Conservation (phyloP, 2,113 vertebrate genomes). For the Mesitornis unicolor region DNA sequence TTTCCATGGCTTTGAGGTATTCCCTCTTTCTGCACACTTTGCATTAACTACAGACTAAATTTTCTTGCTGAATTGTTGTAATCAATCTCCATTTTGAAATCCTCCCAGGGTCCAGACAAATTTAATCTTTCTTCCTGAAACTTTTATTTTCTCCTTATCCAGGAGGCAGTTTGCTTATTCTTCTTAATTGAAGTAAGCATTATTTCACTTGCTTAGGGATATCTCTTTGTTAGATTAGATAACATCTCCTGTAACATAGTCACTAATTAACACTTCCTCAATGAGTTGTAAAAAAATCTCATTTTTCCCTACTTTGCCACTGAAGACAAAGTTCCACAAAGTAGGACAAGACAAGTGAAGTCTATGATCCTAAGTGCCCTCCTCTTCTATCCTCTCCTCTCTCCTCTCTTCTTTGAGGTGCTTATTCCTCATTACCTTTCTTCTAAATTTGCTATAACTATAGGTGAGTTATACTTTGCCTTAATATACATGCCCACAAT, state of each 20-base stretch:
- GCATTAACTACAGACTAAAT: not conserved
- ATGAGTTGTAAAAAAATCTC: not conserved
- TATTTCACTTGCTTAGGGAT: not conserved
- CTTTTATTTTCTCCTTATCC: not conserved
- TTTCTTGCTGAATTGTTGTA: not conserved
- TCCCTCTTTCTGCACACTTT: not conserved
- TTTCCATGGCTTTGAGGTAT: not conserved
- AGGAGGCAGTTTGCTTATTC: not conserved
- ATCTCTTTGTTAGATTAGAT: not conserved
- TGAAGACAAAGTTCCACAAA: not conserved
- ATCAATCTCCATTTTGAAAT: not conserved
- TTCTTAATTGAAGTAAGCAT: conserved; percentile 13
- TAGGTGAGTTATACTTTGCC: not conserved
- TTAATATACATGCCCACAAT: not conserved
- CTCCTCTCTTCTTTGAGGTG: not conserved
- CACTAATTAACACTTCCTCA: not conserved
- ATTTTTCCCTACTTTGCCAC: not conserved
- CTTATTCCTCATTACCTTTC: not conserved
- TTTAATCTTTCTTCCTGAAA: not conserved
- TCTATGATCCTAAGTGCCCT: too few relatives aligned
- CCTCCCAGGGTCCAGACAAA: not conserved
- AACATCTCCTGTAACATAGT: not conserved
- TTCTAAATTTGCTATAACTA: not conserved
- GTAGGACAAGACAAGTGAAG: too few relatives aligned
- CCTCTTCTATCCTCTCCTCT: not conserved